These are phyloP conservation scores for Solenodon paradoxus DNA, from an alignment of 2,113 vertebrate genomes.

Conservation along the genomic window DNA sequence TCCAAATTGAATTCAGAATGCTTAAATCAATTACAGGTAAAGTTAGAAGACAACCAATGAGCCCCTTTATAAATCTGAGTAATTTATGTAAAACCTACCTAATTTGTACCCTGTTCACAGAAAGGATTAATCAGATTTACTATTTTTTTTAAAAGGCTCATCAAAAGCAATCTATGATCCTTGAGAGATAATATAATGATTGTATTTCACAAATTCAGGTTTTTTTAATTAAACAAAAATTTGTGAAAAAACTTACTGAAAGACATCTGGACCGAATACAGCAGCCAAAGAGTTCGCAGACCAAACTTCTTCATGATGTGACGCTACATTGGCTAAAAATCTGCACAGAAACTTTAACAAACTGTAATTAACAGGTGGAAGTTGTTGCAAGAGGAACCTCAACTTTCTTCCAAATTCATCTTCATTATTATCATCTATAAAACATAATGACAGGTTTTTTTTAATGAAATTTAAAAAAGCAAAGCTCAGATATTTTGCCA, in stretches of 20 bases:
- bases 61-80: conserved; percentile 45
- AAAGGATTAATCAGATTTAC: conserved; percentile 54
- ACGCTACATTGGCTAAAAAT: conserved; percentile 95
- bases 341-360: conserved; percentile 97
- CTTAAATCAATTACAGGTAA: conserved; percentile 44
- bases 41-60: conserved; percentile 42
- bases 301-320: conserved; percentile 96
- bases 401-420: conserved; percentile 95
- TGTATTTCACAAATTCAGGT: conserved; percentile 20
- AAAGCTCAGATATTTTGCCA: conserved; percentile 64
- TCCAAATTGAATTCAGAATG: conserved; percentile 60
- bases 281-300: conserved; percentile 93
- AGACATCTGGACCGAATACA: conserved; percentile 97
- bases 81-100: conserved; percentile 62
- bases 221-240: conserved; percentile 40
- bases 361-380: conserved; percentile 96
- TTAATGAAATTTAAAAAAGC: conserved; percentile 54
- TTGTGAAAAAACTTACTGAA: conserved; percentile 90
- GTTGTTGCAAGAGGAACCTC: conserved; percentile 97
- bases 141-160: conserved; percentile 49
- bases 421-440: conserved; percentile 94
- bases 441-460: conserved; percentile 73
- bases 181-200: conserved; percentile 24
- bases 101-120: conserved; percentile 56
- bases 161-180: background rate